Evolutionary conservation across 2,797 vertebrate species (phyloP).

Genomic region (Alfaro cultratus): DNA sequence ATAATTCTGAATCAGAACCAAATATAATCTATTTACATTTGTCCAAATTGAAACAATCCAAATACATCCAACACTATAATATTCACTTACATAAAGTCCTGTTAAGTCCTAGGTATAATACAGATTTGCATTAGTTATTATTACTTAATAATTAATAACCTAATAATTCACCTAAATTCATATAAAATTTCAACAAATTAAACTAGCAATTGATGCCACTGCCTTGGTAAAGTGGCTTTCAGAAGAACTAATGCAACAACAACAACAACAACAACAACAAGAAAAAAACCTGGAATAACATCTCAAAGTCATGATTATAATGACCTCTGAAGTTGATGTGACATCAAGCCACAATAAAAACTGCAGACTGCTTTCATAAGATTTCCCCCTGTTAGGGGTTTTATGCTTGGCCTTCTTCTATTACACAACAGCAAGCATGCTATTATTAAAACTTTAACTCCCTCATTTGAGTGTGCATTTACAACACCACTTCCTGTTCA

Average conservation of each 20-base stretch:
- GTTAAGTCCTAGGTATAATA: neutral
- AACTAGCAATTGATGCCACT: neutral
- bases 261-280: no score
- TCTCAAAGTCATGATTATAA: no score
- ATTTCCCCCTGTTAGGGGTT: neutral
- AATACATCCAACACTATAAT: neutral
- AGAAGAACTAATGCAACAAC: neutral
- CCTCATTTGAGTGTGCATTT: neutral
- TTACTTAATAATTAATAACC: no score
- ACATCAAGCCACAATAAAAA: neutral
- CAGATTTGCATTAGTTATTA: no score
- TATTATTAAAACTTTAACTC: neutral
- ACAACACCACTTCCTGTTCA: neutral
- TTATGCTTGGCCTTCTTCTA: neutral
- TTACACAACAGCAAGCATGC: neutral
- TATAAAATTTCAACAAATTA: neutral
- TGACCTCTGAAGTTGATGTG: no score
- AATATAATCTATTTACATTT: neutral
- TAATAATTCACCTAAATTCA: neutral
- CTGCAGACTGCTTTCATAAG: neutral
- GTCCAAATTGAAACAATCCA: neutral
- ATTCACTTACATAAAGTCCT: neutral
- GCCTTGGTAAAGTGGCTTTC: neutral
- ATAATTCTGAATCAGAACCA: no score
- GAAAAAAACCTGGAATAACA: no score